Conservation (phyloP, 2,797 vertebrate species). For the Pseudopleuronectes americanus region DNA sequence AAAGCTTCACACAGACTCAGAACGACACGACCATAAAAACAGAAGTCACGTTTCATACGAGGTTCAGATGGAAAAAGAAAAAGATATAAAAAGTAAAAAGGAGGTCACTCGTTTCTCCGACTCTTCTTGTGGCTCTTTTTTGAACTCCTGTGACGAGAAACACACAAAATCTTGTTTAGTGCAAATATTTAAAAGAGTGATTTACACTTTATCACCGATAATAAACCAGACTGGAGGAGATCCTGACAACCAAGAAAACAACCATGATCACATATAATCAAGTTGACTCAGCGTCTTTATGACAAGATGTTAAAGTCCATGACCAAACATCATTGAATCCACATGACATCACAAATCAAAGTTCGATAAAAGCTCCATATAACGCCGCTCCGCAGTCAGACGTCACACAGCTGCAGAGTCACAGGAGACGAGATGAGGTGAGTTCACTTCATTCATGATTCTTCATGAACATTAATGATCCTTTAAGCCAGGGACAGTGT, state of each 20-base stretch:
- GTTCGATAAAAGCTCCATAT: no score
- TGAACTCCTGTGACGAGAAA: constrained; percentile 83
- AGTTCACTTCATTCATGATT: no score
- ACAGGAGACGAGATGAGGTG: no score
- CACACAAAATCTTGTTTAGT: neutral
- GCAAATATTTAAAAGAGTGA: neutral
- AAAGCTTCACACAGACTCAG: neutral
- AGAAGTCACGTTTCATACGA: neutral
- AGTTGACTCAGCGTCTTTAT: no score
- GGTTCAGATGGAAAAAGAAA: neutral
- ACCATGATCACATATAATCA: neutral
- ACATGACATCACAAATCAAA: neutral
- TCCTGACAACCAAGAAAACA: neutral
- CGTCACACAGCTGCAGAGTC: no score
- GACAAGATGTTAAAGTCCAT: neutral
- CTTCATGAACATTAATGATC: no score
- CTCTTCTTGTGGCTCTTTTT: constrained; percentile 99
- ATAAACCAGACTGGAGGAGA: neutral
- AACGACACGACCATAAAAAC: neutral
- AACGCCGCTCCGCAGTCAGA: no score
- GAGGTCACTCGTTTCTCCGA: constrained; percentile 89
- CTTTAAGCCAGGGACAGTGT: no score
- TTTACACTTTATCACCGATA: neutral
- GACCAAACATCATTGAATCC: neutral
- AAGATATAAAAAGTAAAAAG: neutral